phyloP scores from a whole-genome alignment of 1,140 invertebrate genomes.

The Saccostrea echinata region DNA sequence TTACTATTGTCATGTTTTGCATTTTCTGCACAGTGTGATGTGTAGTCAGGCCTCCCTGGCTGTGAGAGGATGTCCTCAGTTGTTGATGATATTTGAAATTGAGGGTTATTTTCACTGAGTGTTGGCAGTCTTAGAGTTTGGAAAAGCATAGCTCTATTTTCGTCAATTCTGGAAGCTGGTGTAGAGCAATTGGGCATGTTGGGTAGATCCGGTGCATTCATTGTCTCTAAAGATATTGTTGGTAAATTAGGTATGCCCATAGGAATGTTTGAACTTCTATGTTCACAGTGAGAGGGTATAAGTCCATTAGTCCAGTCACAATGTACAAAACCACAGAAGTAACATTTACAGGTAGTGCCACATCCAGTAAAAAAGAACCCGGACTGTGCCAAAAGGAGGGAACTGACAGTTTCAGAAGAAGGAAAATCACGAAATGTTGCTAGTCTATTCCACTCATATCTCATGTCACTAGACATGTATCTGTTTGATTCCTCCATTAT shows the following conservation, averaged over 20 bases:
- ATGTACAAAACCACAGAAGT: background rate
- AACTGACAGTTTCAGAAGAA: background rate
- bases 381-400: background rate
- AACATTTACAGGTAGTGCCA: background rate
- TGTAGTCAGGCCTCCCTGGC: background rate
- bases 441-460: background rate
- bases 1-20: background rate
- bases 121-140: background rate
- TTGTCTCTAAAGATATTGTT: background rate
- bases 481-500: background rate
- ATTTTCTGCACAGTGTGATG: background rate
- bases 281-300: background rate
- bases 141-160: background rate
- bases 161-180: background rate
- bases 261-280: background rate
- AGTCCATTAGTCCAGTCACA: background rate
- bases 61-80: background rate
- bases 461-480: background rate
- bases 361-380: background rate
- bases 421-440: background rate
- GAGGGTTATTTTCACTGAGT: background rate
- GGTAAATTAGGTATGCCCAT: background rate
- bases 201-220: background rate
- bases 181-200: background rate
- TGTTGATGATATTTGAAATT: background rate